phyloP scores from a whole-genome alignment of 2,888 invertebrate genomes.

The Tipula vernalis region DNA sequence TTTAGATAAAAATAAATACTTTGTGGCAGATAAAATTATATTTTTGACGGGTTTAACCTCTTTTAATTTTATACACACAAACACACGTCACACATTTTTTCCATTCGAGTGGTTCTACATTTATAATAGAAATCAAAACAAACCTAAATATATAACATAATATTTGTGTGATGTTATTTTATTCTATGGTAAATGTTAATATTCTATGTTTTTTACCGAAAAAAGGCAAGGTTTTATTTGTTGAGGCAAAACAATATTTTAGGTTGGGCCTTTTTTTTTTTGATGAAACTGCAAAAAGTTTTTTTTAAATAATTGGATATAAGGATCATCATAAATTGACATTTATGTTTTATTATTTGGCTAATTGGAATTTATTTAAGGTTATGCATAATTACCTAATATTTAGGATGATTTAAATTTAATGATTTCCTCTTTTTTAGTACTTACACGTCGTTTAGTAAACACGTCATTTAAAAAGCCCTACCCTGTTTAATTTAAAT shows the following conservation, averaged over 20 bases:
- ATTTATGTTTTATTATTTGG: not conserved
- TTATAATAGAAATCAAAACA: not conserved
- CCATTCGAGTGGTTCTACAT: not conserved
- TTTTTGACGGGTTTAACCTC: too few relatives aligned
- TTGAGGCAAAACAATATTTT: not conserved
- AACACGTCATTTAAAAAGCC: not conserved
- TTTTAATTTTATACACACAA: not conserved
- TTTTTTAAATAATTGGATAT: not conserved
- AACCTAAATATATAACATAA: not conserved
- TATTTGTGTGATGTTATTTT: not conserved
- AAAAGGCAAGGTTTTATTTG: conserved; percentile 1
- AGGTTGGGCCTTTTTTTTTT: not conserved
- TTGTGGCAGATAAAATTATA: not conserved
- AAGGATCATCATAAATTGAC: not conserved
- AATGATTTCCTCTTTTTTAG: not conserved
- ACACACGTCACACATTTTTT: not conserved
- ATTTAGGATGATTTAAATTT: not conserved
- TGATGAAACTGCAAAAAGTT: not conserved
- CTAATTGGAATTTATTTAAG: not conserved
- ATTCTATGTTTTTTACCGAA: not conserved
- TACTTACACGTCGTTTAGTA: too few relatives aligned
- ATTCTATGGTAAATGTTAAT: not conserved
- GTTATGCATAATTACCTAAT: not conserved
- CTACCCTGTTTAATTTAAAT: not conserved
- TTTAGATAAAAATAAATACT: not conserved